phyloP scores from a whole-genome alignment of 2,113 vertebrate species.

The Neomonachus schauinslandi region DNA sequence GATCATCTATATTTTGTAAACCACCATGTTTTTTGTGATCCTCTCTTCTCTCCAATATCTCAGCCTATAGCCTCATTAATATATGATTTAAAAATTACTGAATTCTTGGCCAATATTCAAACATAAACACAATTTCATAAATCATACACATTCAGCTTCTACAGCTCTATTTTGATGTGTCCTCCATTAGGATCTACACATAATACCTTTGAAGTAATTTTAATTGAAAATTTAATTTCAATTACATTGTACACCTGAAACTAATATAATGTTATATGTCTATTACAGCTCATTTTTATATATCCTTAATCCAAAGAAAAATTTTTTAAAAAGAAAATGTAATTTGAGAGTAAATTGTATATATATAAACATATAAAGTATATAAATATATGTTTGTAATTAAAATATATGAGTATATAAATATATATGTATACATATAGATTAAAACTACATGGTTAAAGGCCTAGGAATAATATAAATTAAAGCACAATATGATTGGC shows the following conservation, averaged over 20 bases:
- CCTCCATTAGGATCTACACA: neutral
- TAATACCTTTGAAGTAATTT: neutral
- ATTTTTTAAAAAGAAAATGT: neutral
- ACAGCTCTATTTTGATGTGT: neutral
- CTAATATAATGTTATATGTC: neutral
- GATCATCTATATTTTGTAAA: neutral
- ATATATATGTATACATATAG: neutral
- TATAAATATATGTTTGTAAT: neutral
- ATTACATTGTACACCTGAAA: neutral
- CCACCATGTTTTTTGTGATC: neutral
- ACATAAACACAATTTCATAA: neutral
- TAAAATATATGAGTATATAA: neutral
- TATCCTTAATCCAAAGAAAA: neutral
- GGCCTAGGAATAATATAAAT: neutral
- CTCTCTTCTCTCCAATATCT: neutral
- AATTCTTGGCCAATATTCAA: neutral
- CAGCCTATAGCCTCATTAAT: neutral
- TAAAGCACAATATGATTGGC: neutral
- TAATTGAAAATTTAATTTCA: neutral
- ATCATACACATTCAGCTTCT: neutral
- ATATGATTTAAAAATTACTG: neutral
- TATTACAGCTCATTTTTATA: neutral
- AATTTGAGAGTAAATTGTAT: neutral
- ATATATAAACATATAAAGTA: neutral
- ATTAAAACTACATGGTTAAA: neutral